These are phyloP conservation scores for Chloroclysta siterata DNA, from an alignment of 2,888 invertebrate species.

Conservation along the genomic window DNA sequence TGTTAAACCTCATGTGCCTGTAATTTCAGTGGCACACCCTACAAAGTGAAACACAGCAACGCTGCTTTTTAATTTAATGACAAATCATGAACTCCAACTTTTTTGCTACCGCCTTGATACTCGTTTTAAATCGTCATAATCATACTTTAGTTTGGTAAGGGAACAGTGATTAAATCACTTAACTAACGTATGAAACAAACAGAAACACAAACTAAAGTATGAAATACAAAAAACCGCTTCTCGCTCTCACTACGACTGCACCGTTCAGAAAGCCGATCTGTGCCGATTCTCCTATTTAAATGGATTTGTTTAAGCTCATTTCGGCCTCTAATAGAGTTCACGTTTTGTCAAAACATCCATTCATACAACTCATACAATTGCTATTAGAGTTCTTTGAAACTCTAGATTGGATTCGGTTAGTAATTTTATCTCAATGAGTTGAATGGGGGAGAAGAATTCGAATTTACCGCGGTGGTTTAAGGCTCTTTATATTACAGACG, in stretches of 20 bases:
- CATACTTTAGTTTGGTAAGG: too few species aligned
- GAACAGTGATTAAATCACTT: too few species aligned
- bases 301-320: constrained; percentile 56
- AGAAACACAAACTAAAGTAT: too few species aligned
- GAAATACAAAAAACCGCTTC: constrained; percentile 1
- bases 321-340: constrained; percentile 57
- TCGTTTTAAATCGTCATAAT: too few species aligned
- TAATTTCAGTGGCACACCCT: too few species aligned
- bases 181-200: too few species aligned
- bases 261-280: constrained; percentile 41
- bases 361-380: constrained; percentile 36
- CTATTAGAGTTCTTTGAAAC: constrained; percentile 30
- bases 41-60: too few species aligned
- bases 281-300: constrained; percentile 46
- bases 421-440: constrained; percentile 17
- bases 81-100: too few species aligned
- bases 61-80: too few species aligned
- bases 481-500: background rate
- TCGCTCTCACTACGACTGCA: constrained; percentile 10
- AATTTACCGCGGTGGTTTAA: constrained; percentile 1
- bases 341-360: constrained; percentile 63
- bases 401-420: constrained; percentile 33
- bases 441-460: constrained; percentile 9
- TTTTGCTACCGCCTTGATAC: too few species aligned
- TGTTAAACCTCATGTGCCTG: too few species aligned